Conservation (phyloP, 2,113 vertebrate genomes). For the Bos javanicus region DNA sequence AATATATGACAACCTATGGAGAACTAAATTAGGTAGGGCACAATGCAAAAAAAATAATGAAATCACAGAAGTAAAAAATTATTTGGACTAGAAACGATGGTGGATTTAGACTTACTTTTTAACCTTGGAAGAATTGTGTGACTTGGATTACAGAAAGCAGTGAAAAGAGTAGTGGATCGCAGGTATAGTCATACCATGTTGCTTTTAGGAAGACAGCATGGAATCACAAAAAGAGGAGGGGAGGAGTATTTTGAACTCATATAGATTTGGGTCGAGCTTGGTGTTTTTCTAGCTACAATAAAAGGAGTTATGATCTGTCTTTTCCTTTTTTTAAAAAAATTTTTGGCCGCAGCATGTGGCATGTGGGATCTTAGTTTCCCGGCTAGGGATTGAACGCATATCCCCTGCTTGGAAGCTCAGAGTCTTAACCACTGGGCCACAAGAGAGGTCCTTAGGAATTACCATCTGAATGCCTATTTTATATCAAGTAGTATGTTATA, state of each 20-base stretch:
- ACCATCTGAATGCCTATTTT: neutral
- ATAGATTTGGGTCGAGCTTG: neutral
- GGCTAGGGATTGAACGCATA: neutral
- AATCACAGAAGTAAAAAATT: neutral
- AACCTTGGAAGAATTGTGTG: neutral
- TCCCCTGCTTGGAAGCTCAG: neutral
- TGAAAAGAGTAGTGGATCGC: neutral
- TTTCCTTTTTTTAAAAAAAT: neutral
- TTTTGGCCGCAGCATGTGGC: neutral
- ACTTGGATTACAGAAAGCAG: neutral
- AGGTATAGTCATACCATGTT: neutral
- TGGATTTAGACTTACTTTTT: neutral
- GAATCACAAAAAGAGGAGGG: neutral
- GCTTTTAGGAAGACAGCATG: neutral
- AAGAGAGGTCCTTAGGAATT: neutral
- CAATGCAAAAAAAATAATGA: neutral
- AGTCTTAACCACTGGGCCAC: neutral
- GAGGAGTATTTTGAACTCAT: neutral
- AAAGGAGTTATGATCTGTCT: neutral
- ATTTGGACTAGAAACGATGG: neutral
- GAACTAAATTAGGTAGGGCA: neutral
- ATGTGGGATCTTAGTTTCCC: neutral
- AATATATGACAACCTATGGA: neutral
- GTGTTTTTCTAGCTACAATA: neutral
- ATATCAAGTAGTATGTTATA: neutral